Evolutionary conservation across 2,888 invertebrate genomes (phyloP).

Genomic region (Calameuta filiformis): DNA sequence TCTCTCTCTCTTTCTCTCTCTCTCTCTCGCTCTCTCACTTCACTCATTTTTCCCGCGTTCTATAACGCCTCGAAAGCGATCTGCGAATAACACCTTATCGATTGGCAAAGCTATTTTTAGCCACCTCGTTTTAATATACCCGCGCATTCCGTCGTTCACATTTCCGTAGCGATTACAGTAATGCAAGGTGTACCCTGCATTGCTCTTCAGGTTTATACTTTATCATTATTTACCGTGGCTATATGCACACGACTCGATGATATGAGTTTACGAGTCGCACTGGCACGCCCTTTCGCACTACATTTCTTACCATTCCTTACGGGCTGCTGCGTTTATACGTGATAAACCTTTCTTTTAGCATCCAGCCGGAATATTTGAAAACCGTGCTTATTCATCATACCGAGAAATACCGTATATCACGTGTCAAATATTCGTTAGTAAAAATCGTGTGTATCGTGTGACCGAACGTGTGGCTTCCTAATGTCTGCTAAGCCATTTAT

Average conservation of each 20-base stretch:
- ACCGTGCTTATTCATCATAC: too few species aligned
- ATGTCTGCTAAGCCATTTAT: neutral
- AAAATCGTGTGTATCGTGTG: too few species aligned
- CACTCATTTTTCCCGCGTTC: too few species aligned
- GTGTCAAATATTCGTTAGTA: too few species aligned
- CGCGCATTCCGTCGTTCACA: conserved; percentile 16
- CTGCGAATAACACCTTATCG: too few species aligned
- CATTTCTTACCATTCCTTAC: neutral
- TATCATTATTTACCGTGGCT: neutral
- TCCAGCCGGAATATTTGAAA: too few species aligned
- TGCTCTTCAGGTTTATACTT: neutral
- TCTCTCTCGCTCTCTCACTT: neutral
- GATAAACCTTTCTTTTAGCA: too few species aligned
- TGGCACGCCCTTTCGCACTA: neutral
- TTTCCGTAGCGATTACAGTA: conserved; percentile 23
- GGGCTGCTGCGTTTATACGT: too few species aligned
- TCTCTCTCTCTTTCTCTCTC: neutral
- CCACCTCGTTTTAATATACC: conserved; percentile 1
- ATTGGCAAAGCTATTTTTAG: too few species aligned
- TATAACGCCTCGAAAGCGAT: too few species aligned
- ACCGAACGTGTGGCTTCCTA: too few species aligned
- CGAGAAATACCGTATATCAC: too few species aligned
- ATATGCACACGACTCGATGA: neutral
- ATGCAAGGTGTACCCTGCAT: conserved; percentile 15
- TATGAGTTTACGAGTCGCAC: neutral